Percentiles rank a stretch among this genome's conserved stretches.
Evolutionary conservation across 2,113 vertebrate genomes (phyloP).

Genomic region (Poicephalus gulielmi): DNA sequence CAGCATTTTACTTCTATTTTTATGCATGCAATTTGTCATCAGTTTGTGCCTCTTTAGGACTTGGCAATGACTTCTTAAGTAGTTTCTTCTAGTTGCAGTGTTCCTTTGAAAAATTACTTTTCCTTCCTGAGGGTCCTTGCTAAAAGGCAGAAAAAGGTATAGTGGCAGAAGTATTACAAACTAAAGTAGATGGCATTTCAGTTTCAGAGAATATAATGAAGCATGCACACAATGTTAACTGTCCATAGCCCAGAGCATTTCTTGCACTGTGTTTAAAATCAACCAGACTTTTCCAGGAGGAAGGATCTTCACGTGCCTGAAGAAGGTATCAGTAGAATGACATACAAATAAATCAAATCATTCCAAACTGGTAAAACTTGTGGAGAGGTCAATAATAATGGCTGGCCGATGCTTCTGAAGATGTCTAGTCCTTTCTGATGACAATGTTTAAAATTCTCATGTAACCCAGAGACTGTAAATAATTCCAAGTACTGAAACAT

Average conservation of each 20-base stretch:
- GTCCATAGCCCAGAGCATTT: neutral
- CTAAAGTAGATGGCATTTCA: neutral
- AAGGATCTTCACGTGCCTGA: neutral
- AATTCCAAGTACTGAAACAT: neutral
- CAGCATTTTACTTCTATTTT: slow-evolving; percentile 28
- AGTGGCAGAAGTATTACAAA: neutral
- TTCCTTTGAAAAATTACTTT: slow-evolving; percentile 12
- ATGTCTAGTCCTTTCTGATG: neutral
- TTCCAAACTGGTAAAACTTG: neutral
- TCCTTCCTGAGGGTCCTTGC: neutral
- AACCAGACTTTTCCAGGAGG: neutral
- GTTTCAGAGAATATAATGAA: neutral
- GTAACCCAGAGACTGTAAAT: neutral
- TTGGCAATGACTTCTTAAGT: neutral
- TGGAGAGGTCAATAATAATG: neutral
- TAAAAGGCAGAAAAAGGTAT: neutral
- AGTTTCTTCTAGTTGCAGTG: slow-evolving; percentile 9
- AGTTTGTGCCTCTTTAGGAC: neutral
- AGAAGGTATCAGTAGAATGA: neutral
- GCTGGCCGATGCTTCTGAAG: neutral
- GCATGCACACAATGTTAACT: neutral
- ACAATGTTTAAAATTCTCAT: neutral
- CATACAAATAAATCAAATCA: neutral
- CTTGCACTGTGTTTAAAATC: neutral
- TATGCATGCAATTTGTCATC: slow-evolving; percentile 13